Base-by-base conservation (phyloP, 2,113 vertebrate genomes). In the Oryzias melastigma region DNA sequence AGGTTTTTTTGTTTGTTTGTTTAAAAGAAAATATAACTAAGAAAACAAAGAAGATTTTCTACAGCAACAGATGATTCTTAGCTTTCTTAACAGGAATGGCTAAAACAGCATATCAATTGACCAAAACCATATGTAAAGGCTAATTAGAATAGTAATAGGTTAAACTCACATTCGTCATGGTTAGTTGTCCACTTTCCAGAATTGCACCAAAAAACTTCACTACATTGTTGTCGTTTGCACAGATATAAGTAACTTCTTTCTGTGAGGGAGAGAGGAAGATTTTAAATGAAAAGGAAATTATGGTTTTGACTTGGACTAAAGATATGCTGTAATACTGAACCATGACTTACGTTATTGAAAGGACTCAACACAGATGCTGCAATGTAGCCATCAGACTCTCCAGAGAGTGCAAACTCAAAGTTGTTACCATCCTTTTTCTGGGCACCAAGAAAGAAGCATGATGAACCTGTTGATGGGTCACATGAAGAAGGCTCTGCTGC, bases 231-330 rank as follows among this genome's bases (percentile, higher is more conserved):
- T 62, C 14, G 0, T 81, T 85, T 24, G 77, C 81, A 18, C 86
- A 88, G 14, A 87, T 15, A 22, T 84, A 90, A n/a, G 71, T 62
- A 0, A 20, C 25, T 56, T 53, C 69, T 6, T 62, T 62, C 87
- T 90, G 54, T 42, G 1, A 8, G 24, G 41, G 5, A 58, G 52
- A 77, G 65, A 0, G n/a, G 52, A n/a, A 48, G 17, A 18, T 8
- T 48, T 13, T 4, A 8, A 48, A 20, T n/a, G 19, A 18, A 20
- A 12, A 48, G 20, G 19, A n/a, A 18, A 19, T 8, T 7, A 20
- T 50, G 24, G 19, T 2, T 2, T 50, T 10, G 35, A 5, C 7
- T 51, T 51, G 4, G 13, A 13, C 7, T 29, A 13, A 29, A 48
- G 35, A 5, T 47, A n/a, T 35, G 35, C 10, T 35, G 35, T 35